Evolutionary conservation across 2,888 invertebrate genomes (phyloP), one percentile per base, ranked within the genome.

Genomic region (Noctua comes): DNA sequence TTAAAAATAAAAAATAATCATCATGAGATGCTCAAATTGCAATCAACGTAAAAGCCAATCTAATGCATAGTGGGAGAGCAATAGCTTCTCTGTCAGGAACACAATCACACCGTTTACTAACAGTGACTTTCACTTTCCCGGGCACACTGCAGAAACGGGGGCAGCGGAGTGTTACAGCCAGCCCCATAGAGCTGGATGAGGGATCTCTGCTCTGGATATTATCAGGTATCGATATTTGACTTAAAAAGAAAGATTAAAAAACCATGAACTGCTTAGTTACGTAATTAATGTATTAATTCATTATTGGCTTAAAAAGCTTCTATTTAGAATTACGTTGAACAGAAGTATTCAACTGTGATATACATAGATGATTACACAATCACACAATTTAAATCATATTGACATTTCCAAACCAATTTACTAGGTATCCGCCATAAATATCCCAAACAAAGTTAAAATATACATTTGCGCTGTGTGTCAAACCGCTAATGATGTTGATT

Each of bases 111-210:
- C 88, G 89, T 90, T 90, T 90, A 90, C 88, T 79, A 83, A 80
- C 86, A 88, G 85, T 89, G 89, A 92, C 90, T 92, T 91, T 93
- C 89, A 88, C 90, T 91, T 91, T 91, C 86, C 84, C 80, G 85
- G 86, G 86, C 86, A 89, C 88, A 90, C 81, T 83, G 79, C 81
- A 86, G 88, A 90, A 92, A 91, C 84, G 88, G 77, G 92, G 89
- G 87, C 92, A 92, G 85, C 90, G 85, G 84, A 88, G 89, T 89
- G 89, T 88, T 77, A 89, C 86, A 88, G 82, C 77, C 85, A 84
- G 69, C 48, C 82, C 73, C 77, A 83, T 85, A 85, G 81, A 80
- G 85, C 64, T 77, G 73, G 27, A 73, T 76, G 40, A 48, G 8
- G n/a, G 68, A 51, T 72, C 36, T 71, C 72, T 27, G 27, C 43